phyloP scores from a whole-genome alignment of 2,888 invertebrate genomes.

The Sabatieria punctata region DNA sequence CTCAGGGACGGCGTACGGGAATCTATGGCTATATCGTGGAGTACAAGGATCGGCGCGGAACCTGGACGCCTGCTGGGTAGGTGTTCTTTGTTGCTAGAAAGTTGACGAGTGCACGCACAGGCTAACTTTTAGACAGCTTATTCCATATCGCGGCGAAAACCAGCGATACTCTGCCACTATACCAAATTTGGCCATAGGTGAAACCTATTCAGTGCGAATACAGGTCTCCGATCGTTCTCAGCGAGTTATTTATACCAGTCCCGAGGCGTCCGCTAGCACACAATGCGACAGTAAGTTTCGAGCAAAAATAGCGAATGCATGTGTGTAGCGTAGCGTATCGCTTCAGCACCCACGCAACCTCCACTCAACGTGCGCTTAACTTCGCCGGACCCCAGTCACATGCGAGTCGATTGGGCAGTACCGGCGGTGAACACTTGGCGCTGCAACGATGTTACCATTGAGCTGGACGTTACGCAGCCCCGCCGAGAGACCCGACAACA shows the following conservation, averaged over 20 bases:
- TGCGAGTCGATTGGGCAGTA: slow-evolving; percentile 19
- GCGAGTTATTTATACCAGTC: slow-evolving; percentile 27
- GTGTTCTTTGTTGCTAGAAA: too few relatives aligned
- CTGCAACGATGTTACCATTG: background rate
- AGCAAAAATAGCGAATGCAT: background rate
- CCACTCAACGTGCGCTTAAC: slow-evolving; percentile 23
- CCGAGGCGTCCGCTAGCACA: slow-evolving; percentile 20
- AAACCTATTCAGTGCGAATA: slow-evolving; percentile 20
- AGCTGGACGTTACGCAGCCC: slow-evolving; percentile 16
- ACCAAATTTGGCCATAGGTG: slow-evolving; percentile 21
- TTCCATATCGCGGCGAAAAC: slow-evolving; percentile 26
- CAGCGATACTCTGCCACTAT: slow-evolving; percentile 22
- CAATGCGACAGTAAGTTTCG: slow-evolving; percentile 16
- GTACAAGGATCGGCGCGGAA: background rate
- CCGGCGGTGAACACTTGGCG: slow-evolving; percentile 14
- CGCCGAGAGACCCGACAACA: slow-evolving; percentile 13
- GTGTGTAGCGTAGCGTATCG: too few relatives aligned
- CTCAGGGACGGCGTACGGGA: slow-evolving; percentile 6
- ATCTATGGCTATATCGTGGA: slow-evolving; percentile 9
- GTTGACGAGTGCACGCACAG: too few relatives aligned
- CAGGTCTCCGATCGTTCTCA: slow-evolving; percentile 27
- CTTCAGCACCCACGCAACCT: slow-evolving; percentile 24
- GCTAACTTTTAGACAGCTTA: slow-evolving; percentile 22
- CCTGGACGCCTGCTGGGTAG: slow-evolving; percentile 9
- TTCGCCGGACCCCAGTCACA: slow-evolving; percentile 22